Evolutionary conservation across 2,888 invertebrate genomes (phyloP).

Genomic region (Lithophane semibrunnea): DNA sequence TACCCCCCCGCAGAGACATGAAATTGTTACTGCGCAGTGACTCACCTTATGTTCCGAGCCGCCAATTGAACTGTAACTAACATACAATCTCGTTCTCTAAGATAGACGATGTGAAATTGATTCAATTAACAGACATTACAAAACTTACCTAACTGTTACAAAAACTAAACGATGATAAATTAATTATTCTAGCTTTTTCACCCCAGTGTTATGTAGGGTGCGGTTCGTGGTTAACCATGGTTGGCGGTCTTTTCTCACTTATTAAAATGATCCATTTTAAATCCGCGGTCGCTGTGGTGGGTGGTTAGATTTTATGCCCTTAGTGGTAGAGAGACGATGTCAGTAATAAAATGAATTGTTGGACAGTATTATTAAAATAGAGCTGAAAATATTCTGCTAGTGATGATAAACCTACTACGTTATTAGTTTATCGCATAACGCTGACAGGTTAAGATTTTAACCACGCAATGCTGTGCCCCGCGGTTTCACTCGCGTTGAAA

Average conservation of each 20-base stretch:
- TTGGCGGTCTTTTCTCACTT: constrained; percentile 25
- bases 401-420: neutral
- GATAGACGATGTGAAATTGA: neutral
- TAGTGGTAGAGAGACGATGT: neutral
- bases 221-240: constrained; percentile 29
- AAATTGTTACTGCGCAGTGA: too few relatives aligned
- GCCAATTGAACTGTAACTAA: neutral
- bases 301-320: neutral
- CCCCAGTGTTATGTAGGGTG: constrained; percentile 17
- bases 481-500: too few relatives aligned
- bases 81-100: neutral
- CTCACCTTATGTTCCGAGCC: too few relatives aligned
- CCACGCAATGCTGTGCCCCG: neutral
- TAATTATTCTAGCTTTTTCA: constrained; percentile 21
- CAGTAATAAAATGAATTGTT: constrained; percentile 5
- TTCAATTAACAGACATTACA: neutral
- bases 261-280: constrained; percentile 34
- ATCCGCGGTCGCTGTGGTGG: constrained; percentile 7
- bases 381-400: neutral
- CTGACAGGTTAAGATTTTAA: neutral
- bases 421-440: neutral
- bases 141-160: neutral
- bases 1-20: too few relatives aligned
- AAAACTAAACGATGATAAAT: constrained; percentile 3
- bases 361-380: constrained; percentile 7